Evolutionary conservation across 2,888 invertebrate species (phyloP), one percentile per base, ranked within the genome.

Genomic region (Pristionchus japonicus): DNA sequence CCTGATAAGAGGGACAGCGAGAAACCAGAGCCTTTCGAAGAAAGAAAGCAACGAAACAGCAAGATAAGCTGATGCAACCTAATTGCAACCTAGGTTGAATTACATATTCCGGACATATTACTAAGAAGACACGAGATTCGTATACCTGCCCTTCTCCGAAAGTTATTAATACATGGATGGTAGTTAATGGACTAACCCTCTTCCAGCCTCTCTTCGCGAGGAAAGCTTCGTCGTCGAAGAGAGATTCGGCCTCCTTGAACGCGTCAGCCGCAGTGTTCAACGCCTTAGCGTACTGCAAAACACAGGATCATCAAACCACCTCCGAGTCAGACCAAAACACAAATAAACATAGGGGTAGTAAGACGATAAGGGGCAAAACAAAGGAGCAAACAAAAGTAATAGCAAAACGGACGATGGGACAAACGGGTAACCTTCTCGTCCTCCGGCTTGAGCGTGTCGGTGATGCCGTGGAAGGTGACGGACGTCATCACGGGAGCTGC

Each of bases 401-500:
- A n/a, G 52, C 37, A 49, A 31, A 61, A 85, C 27, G 27, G 52
- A 52, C 27, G n/a, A 27, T 84, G 9, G 43, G n/a, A 40, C 61
- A 43, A 43, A 15, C 23, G 1, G 37, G 64, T 40, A 61, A 90
- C 89, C 89, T 90, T 90, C 49, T 89, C 86, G 40, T 89, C 31
- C 82, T 90, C 90, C 17, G 88, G 85, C 23, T 87, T 52, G 27
- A 91, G 85, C 20, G 88, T 89, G 80, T 91, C 91, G 15, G 90
- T 90, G 64, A 90, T 86, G 31, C 89, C 89, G 49, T 91, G 89
- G 20, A 91, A 57, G 13, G 90, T 90, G n/a, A 90, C 82, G 34
- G 88, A 89, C 86, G 88, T 89, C 86, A 70, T 89, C 7, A 40
- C 87, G 52, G 61, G 37, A 9, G 40, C 88, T 86, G 64, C 57